Evolutionary conservation across 2,888 invertebrate species (phyloP).

Genomic region (Cartodere bifasciata): DNA sequence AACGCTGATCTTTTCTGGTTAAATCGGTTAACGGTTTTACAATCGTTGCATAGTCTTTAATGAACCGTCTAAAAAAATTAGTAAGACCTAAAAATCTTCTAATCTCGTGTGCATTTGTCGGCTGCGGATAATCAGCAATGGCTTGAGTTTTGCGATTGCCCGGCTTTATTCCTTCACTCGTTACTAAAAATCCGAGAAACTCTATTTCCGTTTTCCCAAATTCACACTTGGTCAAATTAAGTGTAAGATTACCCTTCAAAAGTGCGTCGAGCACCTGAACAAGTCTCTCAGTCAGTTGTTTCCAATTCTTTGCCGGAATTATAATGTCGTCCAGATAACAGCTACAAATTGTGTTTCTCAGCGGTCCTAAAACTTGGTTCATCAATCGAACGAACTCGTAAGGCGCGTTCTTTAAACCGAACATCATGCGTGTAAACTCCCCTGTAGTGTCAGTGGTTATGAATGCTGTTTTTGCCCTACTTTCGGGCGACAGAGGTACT

Average conservation of each 20-base stretch:
- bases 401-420: conserved; percentile 21
- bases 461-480: conserved; percentile 22
- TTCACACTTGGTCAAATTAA: conserved; percentile 24
- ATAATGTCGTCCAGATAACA: too few relatives aligned
- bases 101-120: conserved; percentile 13
- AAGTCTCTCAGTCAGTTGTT: too few relatives aligned
- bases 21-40: conserved; percentile 20
- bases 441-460: conserved; percentile 22
- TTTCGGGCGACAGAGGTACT: conserved; percentile 9
- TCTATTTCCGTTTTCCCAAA: conserved; percentile 17
- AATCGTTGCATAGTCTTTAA: conserved; percentile 16
- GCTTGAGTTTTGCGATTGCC: conserved; percentile 10
- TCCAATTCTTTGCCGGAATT: too few relatives aligned
- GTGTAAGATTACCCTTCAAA: too few relatives aligned
- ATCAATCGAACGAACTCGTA: too few relatives aligned
- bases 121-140: conserved; percentile 14
- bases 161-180: conserved; percentile 11
- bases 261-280: too few relatives aligned
- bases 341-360: too few relatives aligned
- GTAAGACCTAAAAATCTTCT: conserved; percentile 17
- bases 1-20: conserved; percentile 15
- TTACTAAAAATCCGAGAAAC: conserved; percentile 12
- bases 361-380: too few relatives aligned
- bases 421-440: conserved; percentile 20
- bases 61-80: conserved; percentile 17